Base-by-base conservation (phyloP, 2,113 vertebrate genomes). In the Chaenogobius annularis region DNA sequence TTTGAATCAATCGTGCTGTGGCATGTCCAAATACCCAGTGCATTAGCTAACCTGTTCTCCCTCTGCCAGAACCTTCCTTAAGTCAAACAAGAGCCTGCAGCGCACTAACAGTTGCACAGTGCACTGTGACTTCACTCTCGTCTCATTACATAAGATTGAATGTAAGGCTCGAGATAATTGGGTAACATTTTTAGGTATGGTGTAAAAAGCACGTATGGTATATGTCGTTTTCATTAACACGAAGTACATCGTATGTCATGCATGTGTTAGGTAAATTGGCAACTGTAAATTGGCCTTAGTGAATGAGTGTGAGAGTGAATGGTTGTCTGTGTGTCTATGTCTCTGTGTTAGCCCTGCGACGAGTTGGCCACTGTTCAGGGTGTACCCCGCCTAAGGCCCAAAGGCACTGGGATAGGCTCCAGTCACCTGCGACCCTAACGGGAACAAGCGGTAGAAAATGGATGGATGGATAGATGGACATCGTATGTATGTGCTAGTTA, bases 1-100 rank as follows among this genome's bases (percentile, higher is more conserved):
- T 44, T 5, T 6, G 70, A 78, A 79, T 63, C 37, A 52, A 88
- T 83, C 91, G 2, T 89, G 91, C 67, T 35, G 43, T 71, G 77
- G 79, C 91, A 88, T 85, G 89, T 85, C 56, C 83, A 87, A 85
- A 91, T 92, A 91, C 80, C 78, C 66, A 14, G 82, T 80, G 88
- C 84, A 81, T 92, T 89, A 90, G 86, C 83, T 79, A 80, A 90
- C 83, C 75, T 35, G 10, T 66, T 69, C 70, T 0, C 75, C 75
- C 75, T 77, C 12, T 63, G 74, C 82, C 82, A 80, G 80, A 81
- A 66, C 76, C 73, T 83, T 68, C 71, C 80, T 79, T 62, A 79
- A 77, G 55, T 55, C 81, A 80, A 84, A 88, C 81, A 86, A 81
- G 80, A 69, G 71, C 80, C 75, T 79, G 54, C 20, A 52, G 58